These are phyloP conservation scores for Drosophila sturtevanti DNA, from an alignment of 1,140 invertebrate genomes.

Conservation along the genomic window DNA sequence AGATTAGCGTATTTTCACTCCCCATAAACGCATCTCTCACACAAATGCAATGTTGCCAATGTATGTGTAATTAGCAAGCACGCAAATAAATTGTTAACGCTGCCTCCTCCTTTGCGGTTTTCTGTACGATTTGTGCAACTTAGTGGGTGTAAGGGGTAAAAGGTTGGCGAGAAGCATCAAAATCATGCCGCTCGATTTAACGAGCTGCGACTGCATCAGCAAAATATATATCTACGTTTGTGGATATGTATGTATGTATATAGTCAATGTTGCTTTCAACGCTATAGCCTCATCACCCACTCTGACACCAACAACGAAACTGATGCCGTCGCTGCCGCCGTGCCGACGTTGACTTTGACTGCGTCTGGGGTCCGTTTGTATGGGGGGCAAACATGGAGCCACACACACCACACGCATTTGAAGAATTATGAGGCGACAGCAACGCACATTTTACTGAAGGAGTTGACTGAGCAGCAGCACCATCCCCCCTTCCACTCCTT, in stretches of 20 bases:
- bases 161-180: neutral
- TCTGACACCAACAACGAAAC: neutral
- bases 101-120: constrained; percentile 34
- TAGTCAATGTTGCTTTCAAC: constrained; percentile 62
- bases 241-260: no score
- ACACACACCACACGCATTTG: constrained; percentile 69
- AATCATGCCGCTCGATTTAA: constrained; percentile 65
- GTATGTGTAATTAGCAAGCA: constrained; percentile 77
- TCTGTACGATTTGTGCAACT: constrained; percentile 8
- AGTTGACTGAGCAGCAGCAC: constrained; percentile 47
- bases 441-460: constrained; percentile 72
- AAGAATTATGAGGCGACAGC: constrained; percentile 75
- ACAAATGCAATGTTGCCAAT: constrained; percentile 10
- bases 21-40: constrained; percentile 39
- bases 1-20: neutral
- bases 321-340: no score
- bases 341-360: constrained; percentile 1
- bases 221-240: no score
- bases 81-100: constrained; percentile 59
- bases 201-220: constrained; percentile 64
- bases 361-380: neutral
- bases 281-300: constrained; percentile 23
- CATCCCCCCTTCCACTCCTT: neutral
- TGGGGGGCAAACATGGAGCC: constrained; percentile 22
- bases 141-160: neutral